Base-by-base conservation (phyloP, 2,797 vertebrate genomes). In the Cossypha caffra region DNA sequence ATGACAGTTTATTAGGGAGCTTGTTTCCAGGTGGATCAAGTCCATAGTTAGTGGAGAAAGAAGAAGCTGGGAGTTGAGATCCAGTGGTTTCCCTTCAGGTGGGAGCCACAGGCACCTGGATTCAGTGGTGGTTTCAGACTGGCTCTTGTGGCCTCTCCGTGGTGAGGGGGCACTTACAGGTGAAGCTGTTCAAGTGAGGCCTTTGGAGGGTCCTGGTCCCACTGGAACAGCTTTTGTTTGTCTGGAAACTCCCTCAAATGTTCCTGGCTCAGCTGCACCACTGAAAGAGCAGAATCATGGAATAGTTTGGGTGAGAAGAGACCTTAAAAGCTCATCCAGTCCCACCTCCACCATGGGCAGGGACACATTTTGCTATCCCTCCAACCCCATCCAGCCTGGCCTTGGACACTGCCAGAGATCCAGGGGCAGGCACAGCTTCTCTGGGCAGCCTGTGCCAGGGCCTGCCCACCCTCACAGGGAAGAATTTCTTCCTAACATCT, bases 301-400 rank as follows among this genome's bases (percentile, higher is more conserved):
- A 55, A 28, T 25, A 2, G 5, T 55, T 62, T 50, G 19, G 3
- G 31, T 47, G 31, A 12, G 10, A 61, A 67, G 7, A 28, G 35
- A 42, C 31, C 18, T 31, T 35, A 40, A 61, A 73, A 74, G 15
- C 15, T 4, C 31, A 48, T n/a, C 35, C 16, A 13, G 4, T 35
- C 2, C 19, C 37, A 25, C 2, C 5, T 8, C 19, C 37, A n/a
- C 43, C n/a, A 38, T 29, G 51, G 26, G 4, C 67, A 73, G 59
- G 8, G 52, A 28, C 61, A 67, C 9, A 11, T 82, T 1, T 1
- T 8, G 2, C n/a, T 4, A 0, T 7, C 24, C 19, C 17, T 52
- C 25, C 52, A 35, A 38, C 17, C 38, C 38, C 0, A 0, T 33
- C 45, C 33, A 58, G 0, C 45, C 33, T 40, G 45, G 25, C 11